Evolutionary conservation across 2,113 vertebrate genomes (phyloP), one percentile per base, ranked within the genome.

Genomic region (Calidris pugnax): DNA sequence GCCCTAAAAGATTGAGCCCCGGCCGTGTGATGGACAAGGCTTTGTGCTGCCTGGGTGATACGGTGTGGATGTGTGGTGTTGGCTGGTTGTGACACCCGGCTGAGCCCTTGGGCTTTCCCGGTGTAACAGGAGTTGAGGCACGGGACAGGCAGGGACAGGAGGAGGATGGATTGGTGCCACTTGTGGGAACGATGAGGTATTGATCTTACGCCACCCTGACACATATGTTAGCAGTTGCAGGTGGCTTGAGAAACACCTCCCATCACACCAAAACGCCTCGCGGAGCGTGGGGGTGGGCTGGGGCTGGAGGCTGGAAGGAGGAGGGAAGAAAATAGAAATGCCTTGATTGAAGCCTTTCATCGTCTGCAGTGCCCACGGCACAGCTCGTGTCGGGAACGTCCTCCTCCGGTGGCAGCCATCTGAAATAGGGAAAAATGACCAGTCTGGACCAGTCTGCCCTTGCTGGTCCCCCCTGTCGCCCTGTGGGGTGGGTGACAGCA

Each of bases 331-430:
- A 89, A 78, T 12, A 57, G 69, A 74, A 79, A 24, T 37, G 55
- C 28, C 20, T 62, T 9, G 3, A 30, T 18, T 23, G 51, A 51
- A 77, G 47, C 66, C 28, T 85, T 85, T 53, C 27, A 8, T 13
- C 2, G 0, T 33, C 59, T 35, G 41, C 18, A 47, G 18, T 62
- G 5, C 9, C 48, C 45, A 3, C 11, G 4, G 66, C 0, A 12
- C 51, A n/a, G 56, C 74, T 71, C 0, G 0, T 41, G 33, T 64
- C 2, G 0, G 39, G 8, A 59, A 15, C 5, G n/a, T 32, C 47
- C 50, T 82, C 27, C 50, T 73, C 59, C 1, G 2, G 30, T 0
- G 45, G 47, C 48, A 57, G 1, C 27, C 75, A 2, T 24, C 5
- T 76, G 86, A 32, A 43, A 2, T 23, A 33, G 33, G 47, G 47